Evolutionary conservation across 2,113 vertebrate genomes (phyloP).

Genomic region (Poicephalus meyeri): DNA sequence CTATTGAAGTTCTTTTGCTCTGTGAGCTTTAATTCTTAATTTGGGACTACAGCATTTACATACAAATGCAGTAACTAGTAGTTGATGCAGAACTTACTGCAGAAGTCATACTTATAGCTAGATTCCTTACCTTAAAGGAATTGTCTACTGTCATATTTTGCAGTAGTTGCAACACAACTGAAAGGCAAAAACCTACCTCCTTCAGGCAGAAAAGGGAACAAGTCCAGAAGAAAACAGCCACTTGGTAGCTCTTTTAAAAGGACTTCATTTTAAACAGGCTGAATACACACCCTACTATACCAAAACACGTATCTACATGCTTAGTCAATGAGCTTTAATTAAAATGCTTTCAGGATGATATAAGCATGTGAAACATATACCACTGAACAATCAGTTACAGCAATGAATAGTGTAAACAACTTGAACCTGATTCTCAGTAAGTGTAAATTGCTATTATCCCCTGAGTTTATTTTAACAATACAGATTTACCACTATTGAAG

Average conservation of each 20-base stretch:
- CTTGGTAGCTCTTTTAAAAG: not conserved
- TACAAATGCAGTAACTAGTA: not conserved
- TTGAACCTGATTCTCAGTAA: not conserved
- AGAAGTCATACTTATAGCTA: not conserved
- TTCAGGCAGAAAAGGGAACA: not conserved
- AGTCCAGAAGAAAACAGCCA: not conserved
- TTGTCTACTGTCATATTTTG: not conserved
- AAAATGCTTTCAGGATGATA: not conserved
- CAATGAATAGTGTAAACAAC: not conserved
- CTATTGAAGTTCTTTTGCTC: not conserved
- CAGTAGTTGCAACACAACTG: not conserved
- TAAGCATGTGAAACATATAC: not conserved
- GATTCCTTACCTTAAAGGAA: not conserved
- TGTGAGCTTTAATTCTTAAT: constrained; percentile 14
- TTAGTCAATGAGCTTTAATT: not conserved
- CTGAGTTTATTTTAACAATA: not conserved
- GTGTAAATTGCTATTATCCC: not conserved
- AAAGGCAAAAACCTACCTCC: not conserved
- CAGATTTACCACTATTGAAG: not conserved
- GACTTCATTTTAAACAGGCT: not conserved
- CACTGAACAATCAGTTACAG: not conserved
- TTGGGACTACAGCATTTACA: not conserved
- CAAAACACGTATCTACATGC: not conserved
- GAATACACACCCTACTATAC: not conserved
- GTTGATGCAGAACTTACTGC: not conserved